Base-by-base conservation (phyloP, 2,797 vertebrate genomes). In the Cacajao melanocephalus region DNA sequence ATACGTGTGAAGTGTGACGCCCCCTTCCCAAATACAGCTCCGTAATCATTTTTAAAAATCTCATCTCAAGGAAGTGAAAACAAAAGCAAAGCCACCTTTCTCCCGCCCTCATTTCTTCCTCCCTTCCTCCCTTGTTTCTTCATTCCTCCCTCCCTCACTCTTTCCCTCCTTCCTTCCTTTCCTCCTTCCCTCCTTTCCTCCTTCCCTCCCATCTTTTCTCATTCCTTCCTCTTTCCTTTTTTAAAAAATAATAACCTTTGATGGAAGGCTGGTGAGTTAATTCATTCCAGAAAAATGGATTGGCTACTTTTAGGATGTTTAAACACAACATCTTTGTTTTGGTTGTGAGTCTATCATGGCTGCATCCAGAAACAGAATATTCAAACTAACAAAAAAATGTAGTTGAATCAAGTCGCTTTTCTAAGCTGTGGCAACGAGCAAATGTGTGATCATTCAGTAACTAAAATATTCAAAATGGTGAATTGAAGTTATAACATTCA, bases 91-190 rank as follows among this genome's bases (percentile, higher is more conserved):
- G 28, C 13, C 8, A 22, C n/a, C n/a, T 30, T 26, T 41, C 19
- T 20, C 33, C 30, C 30, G 44, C 36, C 24, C 39, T 83, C 7
- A 4, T 44, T 28, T 5, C 36, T 28, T 55, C 17, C 36, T 28
- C 26, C 26, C 11, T 2, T 11, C 24, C 24, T 58, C 57, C 4
- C 26, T 58, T 22, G 20, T 0, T 55, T 8, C 20, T 3, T 55
- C 52, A 46, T 46, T 17, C 57, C 1, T 57, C 20, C 9, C 1
- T 24, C 9, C 22, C 0, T 57, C 22, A 8, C 0, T 57, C 19
- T 5, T 11, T n/a, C 30, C 33, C 5, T 12, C 22, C 4, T 12
- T 39, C 17, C 55, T 3, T 39, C 9, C 14, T 0, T 28, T 2
- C 11, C 1, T 55, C 17, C 22, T 9, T 41, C 9, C 7, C 5